A percentile compares a stretch with the other conserved stretches of the same genome.
Evolutionary conservation across 2,113 vertebrate genomes (phyloP).

Genomic region (Tetrao urogallus): DNA sequence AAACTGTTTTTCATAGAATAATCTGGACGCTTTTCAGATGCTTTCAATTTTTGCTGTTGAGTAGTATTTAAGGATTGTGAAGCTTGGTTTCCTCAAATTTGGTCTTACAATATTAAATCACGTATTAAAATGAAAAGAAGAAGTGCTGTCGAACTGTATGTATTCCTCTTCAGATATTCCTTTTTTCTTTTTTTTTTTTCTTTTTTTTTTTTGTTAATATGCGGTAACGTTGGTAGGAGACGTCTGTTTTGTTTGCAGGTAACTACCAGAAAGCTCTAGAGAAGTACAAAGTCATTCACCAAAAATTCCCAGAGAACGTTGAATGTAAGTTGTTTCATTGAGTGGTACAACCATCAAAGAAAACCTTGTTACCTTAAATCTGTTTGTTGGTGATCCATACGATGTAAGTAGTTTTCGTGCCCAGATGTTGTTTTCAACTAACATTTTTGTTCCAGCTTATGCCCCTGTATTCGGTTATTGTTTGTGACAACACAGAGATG

Average conservation of each 20-base stretch:
- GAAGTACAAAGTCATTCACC: slow-evolving; percentile 93
- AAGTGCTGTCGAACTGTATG: background rate
- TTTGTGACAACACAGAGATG: background rate
- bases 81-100: background rate
- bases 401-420: background rate
- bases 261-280: slow-evolving; percentile 97
- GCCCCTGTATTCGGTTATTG: background rate
- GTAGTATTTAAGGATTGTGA: background rate
- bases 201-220: background rate
- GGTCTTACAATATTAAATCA: background rate
- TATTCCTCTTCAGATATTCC: background rate
- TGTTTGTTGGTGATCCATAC: background rate
- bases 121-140: background rate
- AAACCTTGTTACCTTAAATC: background rate
- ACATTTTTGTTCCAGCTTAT: background rate
- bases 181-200: background rate
- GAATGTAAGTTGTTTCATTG: slow-evolving; percentile 87
- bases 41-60: background rate
- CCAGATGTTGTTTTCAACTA: background rate
- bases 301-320: slow-evolving; percentile 93
- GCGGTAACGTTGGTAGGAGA: background rate
- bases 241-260: slow-evolving; percentile 79
- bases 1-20: background rate
- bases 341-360: background rate
- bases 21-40: background rate